Base-by-base conservation (phyloP, 2,888 invertebrate species). In the Lepidochitona cinerea region DNA sequence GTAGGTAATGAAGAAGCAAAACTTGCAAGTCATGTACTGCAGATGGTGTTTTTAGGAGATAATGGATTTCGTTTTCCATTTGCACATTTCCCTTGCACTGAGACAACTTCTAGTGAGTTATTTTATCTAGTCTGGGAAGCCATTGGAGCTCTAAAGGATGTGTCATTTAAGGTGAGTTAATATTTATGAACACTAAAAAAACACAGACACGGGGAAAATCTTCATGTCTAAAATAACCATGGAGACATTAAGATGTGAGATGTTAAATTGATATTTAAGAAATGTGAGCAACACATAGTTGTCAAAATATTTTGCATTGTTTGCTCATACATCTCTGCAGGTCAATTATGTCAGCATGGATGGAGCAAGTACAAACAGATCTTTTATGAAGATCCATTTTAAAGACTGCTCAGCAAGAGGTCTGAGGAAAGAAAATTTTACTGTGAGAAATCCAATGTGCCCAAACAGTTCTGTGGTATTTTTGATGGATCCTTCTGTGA, bases 91-190 rank as follows among this genome's bases (percentile, higher is more conserved):
- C 73, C 71, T 35, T 66, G 73, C 32, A 29, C 53, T 54, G 68
- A 68, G 41, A 68, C 73, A 26, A 74, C 68, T 67, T 33, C 73
- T 52, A 18, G 68, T 29, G 73, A 74, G n/a, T 32, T 74, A 23
- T 76, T 73, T 71, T 67, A 68, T 37, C 65, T 37, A 36, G 73
- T 74, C 18, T 73, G 76, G 73, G 37, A 70, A 33, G 73, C 71
- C 14, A 73, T 76, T n/a, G 41, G 9, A 41, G 41, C 41, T 12
- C 41, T 41, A 12, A 12, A 18, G 9, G 41, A 41, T 41, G 9
- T 41, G 9, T 12, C 41, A 41, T 41, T 41, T 18, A 41, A 41
- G 41, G 41, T 41, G 18, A 41, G 9, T 41, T 9, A 41, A 41
- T 41, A 12, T 12, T 41, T 41, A n/a, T n/a, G n/a, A n/a, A n/a